These are phyloP conservation scores for Samia ricini DNA, from an alignment of 1,140 invertebrate genomes.

Conservation along the genomic window DNA sequence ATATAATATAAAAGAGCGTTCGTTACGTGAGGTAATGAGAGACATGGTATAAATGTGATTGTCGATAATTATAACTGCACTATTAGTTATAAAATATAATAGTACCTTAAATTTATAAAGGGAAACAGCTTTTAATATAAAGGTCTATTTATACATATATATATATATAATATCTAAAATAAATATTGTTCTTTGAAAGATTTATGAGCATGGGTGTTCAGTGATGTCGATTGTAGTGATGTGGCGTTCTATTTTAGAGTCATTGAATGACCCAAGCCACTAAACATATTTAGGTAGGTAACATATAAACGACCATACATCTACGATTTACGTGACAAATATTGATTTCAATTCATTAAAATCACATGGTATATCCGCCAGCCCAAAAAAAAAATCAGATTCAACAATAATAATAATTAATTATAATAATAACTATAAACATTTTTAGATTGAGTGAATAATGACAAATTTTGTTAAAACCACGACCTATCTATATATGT, in stretches of 20 bases:
- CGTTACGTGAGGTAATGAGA: constrained; percentile 70
- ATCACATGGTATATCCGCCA: constrained; percentile 57
- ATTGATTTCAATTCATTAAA: constrained; percentile 44
- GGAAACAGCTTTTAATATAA: no score
- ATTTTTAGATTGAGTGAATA: not conserved
- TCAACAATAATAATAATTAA: constrained; percentile 62
- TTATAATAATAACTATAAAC: constrained; percentile 50
- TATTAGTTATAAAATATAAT: no score
- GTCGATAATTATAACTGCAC: no score
- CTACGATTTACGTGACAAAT: constrained; percentile 53
- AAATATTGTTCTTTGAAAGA: not conserved
- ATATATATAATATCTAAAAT: constrained; percentile 1
- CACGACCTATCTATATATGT: constrained; percentile 71
- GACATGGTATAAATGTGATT: constrained; percentile 42
- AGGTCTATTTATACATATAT: no score
- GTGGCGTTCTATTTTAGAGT: constrained; percentile 7
- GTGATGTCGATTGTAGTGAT: constrained; percentile 32
- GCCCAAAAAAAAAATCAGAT: constrained; percentile 48
- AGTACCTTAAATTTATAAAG: no score
- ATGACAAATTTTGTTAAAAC: constrained; percentile 49
- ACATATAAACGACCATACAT: constrained; percentile 55
- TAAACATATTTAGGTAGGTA: constrained; percentile 29
- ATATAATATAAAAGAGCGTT: constrained; percentile 61
- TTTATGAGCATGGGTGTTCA: not conserved
- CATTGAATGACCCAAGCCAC: constrained; percentile 23